These are phyloP conservation scores for Dione vanillae DNA, from an alignment of 2,888 invertebrate species.

Conservation along the genomic window DNA sequence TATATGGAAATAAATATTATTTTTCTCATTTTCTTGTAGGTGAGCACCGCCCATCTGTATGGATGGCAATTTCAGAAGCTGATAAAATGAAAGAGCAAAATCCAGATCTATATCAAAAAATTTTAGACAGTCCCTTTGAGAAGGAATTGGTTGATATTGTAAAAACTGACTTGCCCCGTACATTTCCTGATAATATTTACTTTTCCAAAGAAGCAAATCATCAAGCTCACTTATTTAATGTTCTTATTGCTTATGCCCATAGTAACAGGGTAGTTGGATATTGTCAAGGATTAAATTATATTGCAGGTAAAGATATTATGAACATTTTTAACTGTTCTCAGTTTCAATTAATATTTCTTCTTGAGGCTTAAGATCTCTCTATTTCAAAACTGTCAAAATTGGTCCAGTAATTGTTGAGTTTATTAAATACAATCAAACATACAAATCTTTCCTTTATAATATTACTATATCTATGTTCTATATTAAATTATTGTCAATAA, in stretches of 20 bases:
- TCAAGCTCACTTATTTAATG: conserved; percentile 91
- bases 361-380: too few species aligned
- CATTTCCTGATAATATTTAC: conserved; percentile 97
- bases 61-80: conserved; percentile 95
- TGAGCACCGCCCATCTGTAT: conserved; percentile 88
- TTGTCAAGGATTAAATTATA: conserved; percentile 97
- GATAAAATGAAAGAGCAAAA: conserved; percentile 86
- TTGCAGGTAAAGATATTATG: conserved; percentile 87
- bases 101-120: conserved; percentile 87
- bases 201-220: conserved; percentile 91
- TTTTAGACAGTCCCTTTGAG: conserved; percentile 88
- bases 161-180: conserved; percentile 94
- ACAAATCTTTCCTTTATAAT: too few species aligned
- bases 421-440: too few species aligned
- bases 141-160: conserved; percentile 91
- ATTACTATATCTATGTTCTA: too few species aligned
- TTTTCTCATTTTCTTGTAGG: conserved; percentile 54
- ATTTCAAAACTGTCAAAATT: too few species aligned
- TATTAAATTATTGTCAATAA: too few species aligned
- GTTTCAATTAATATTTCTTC: too few species aligned
- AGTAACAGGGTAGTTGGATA: conserved; percentile 95
- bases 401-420: too few species aligned
- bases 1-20: background rate
- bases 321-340: too few species aligned
- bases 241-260: conserved; percentile 94